Conservation (phyloP, 2,888 invertebrate genomes). For the Lacanobia oleracea region DNA sequence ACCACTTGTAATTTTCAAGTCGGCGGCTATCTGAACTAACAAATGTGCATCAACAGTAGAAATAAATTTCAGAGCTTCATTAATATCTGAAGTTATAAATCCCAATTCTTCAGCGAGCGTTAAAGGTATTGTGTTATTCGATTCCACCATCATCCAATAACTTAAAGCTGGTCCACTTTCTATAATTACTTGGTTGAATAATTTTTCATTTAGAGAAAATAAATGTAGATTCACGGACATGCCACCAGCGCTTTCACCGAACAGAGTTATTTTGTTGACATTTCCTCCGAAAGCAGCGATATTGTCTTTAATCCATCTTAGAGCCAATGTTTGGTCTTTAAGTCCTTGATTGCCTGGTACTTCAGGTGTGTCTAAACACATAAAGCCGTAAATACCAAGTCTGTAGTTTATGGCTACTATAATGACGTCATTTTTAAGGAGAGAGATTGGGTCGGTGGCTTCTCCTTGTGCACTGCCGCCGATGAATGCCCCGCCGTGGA, state of each 20-base stretch:
- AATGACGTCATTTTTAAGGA: slow-evolving; percentile 47
- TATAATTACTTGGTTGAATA: slow-evolving; percentile 43
- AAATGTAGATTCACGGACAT: slow-evolving; percentile 56
- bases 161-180: slow-evolving; percentile 50
- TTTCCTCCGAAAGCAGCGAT: slow-evolving; percentile 71
- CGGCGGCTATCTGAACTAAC: slow-evolving; percentile 1
- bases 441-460: slow-evolving; percentile 11
- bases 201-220: slow-evolving; percentile 38
- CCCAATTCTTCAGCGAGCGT: slow-evolving; percentile 37
- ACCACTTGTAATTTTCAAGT: slow-evolving; percentile 20
- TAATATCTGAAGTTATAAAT: slow-evolving; percentile 26
- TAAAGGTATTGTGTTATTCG: slow-evolving; percentile 37
- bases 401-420: slow-evolving; percentile 46
- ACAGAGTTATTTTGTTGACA: slow-evolving; percentile 57
- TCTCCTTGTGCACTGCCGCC: slow-evolving; percentile 10
- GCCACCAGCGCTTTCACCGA: slow-evolving; percentile 71
- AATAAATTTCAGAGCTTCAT: slow-evolving; percentile 40
- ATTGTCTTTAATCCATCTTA: slow-evolving; percentile 72
- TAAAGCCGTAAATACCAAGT: slow-evolving; percentile 68
- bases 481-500: slow-evolving; percentile 42
- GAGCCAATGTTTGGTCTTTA: slow-evolving; percentile 70
- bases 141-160: slow-evolving; percentile 43
- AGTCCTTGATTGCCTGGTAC: slow-evolving; percentile 74
- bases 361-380: slow-evolving; percentile 62
- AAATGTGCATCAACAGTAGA: slow-evolving; percentile 17